These are phyloP conservation scores for Ahaetulla prasina DNA, from an alignment of 2,113 vertebrate genomes.

Conservation along the genomic window DNA sequence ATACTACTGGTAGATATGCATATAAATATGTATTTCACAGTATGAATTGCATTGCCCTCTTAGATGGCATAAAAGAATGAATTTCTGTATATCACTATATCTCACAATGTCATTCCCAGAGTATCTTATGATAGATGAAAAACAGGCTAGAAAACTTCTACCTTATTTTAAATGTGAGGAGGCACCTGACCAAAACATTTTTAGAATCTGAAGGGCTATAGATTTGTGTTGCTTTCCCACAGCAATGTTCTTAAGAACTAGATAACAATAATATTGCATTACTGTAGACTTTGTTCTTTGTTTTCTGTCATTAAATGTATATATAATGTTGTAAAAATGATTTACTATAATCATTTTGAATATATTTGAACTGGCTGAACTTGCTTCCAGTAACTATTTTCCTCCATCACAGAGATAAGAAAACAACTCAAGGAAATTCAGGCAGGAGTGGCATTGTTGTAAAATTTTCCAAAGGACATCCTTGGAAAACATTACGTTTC, in stretches of 20 bases:
- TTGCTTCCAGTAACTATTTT: constrained; percentile 51
- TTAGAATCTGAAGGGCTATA: neutral
- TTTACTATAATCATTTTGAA: constrained; percentile 57
- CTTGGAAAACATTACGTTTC: constrained; percentile 48
- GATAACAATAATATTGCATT: constrained; percentile 1
- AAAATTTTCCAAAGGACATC: constrained; percentile 56
- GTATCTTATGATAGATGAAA: neutral
- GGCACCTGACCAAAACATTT: neutral
- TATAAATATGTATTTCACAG: neutral
- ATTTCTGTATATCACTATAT: neutral
- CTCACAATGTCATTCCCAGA: neutral
- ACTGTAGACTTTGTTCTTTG: constrained; percentile 24
- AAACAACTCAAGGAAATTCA: constrained; percentile 58
- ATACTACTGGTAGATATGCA: neutral
- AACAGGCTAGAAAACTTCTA: neutral
- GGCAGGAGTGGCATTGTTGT: constrained; percentile 44
- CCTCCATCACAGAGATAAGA: constrained; percentile 58
- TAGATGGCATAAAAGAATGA: neutral
- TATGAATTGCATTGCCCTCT: neutral
- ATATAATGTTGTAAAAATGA: constrained; percentile 56
- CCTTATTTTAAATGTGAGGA: neutral
- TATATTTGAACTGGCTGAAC: constrained; percentile 60
- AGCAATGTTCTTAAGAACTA: constrained; percentile 20
- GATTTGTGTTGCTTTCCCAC: neutral
- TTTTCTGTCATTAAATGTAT: constrained; percentile 36